A percentile compares a stretch with the other conserved stretches of the same genome.
These are phyloP conservation scores for Ditylenchus dipsaci DNA, from an alignment of 1,140 invertebrate species.

Conservation along the genomic window DNA sequence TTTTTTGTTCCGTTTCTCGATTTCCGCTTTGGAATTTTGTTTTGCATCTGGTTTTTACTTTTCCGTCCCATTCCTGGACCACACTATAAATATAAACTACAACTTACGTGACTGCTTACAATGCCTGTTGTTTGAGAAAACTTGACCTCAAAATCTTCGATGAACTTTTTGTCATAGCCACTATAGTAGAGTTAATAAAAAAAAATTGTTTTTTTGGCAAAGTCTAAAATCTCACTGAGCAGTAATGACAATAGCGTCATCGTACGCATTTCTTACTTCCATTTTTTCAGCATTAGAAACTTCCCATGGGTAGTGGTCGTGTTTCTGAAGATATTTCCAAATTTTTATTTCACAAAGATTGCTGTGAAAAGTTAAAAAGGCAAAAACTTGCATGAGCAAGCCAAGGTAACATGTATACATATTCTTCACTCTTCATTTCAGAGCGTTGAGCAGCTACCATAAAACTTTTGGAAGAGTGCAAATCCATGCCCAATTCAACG, in stretches of 20 bases:
- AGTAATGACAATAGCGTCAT: conserved; percentile 55
- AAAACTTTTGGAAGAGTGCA: conserved; percentile 48
- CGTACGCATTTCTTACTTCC: conserved; percentile 51
- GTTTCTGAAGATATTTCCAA: conserved; percentile 32
- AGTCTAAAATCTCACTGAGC: conserved; percentile 32
- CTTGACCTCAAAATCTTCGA: conserved; percentile 53
- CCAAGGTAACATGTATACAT: conserved; percentile 56
- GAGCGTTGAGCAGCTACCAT: conserved; percentile 49
- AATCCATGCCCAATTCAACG: conserved; percentile 53
- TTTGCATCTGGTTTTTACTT: too few relatives aligned
- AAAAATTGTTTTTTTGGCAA: too few relatives aligned
- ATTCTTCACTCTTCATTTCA: conserved; percentile 51
- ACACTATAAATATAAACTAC: too few relatives aligned
- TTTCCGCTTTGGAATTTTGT: too few relatives aligned
- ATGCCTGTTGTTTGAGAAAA: conserved; percentile 54
- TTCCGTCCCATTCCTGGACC: too few relatives aligned
- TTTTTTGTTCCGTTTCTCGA: too few relatives aligned
- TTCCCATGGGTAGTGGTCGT: conserved; percentile 58
- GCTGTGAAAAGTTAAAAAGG: too few relatives aligned
- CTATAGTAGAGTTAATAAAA: too few relatives aligned
- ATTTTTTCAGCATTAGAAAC: conserved; percentile 53
- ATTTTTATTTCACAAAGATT: too few relatives aligned
- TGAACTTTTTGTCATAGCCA: conserved; percentile 57
- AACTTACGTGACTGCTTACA: conserved; percentile 48
- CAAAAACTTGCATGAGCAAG: conserved; percentile 48